Percentiles rank a stretch among this genome's conserved stretches.
phyloP scores from a whole-genome alignment of 1,140 invertebrate species.

The Metaphire vulgaris region DNA sequence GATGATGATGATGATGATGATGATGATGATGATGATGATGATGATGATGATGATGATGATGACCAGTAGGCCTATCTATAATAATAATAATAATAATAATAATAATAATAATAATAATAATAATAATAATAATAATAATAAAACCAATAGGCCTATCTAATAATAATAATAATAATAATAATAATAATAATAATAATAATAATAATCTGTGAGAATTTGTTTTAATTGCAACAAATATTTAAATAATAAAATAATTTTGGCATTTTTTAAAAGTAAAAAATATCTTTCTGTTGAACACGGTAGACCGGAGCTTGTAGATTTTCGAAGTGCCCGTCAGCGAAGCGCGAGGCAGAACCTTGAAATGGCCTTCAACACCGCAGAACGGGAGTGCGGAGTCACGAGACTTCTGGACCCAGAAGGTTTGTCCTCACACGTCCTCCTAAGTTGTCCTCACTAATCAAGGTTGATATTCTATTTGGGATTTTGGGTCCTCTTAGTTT shows the following conservation, averaged over 20 bases:
- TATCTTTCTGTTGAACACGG: no score
- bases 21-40: slow-evolving; percentile 2
- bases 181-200: slow-evolving; percentile 97
- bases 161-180: slow-evolving; percentile 77
- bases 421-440: slow-evolving; percentile 49
- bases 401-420: slow-evolving; percentile 95
- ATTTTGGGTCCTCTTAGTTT: no score
- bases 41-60: slow-evolving; percentile 3
- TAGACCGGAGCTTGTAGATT: slow-evolving; percentile 92
- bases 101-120: no score
- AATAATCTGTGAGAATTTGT: no score
- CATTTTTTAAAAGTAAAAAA: slow-evolving; percentile 75
- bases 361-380: slow-evolving; percentile 88
- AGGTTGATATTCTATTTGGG: no score
- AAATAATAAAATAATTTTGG: slow-evolving; percentile 99
- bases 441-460: no score
- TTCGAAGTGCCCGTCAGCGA: slow-evolving; percentile 65
- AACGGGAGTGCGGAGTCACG: slow-evolving; percentile 95
- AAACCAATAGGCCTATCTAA: no score
- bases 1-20: slow-evolving; percentile 2
- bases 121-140: no score
- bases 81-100: no score
- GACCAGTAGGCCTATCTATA: neutral
- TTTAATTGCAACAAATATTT: slow-evolving; percentile 99
- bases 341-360: slow-evolving; percentile 86